A percentile compares a stretch with the other conserved stretches of the same genome.
phyloP scores from a whole-genome alignment of 1,140 invertebrate genomes.

The Yoshiicerus persimilis region DNA sequence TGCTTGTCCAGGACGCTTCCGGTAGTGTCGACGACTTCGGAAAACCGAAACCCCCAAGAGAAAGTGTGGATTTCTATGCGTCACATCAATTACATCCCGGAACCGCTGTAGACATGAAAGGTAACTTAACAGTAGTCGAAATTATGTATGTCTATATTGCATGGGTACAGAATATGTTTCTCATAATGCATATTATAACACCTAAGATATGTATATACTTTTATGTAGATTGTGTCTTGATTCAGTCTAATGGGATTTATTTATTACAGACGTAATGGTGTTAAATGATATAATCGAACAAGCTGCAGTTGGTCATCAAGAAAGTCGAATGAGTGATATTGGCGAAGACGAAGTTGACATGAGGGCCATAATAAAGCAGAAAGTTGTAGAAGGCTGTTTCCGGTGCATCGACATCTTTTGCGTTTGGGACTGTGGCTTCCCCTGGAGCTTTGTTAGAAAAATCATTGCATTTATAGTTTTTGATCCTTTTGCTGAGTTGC shows the following conservation, averaged over 20 bases:
- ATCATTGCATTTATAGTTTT: slow-evolving; percentile 89
- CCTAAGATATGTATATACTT: not conserved
- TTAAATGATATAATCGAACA: slow-evolving; percentile 96
- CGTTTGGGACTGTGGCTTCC: slow-evolving; percentile 93
- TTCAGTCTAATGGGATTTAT: slow-evolving; percentile 48
- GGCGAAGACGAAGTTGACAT: slow-evolving; percentile 88
- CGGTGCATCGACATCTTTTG: slow-evolving; percentile 89
- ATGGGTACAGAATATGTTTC: not conserved
- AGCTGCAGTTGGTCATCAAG: slow-evolving; percentile 71
- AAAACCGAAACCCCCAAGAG: slow-evolving; percentile 21
- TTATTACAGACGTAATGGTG: slow-evolving; percentile 93
- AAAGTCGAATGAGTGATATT: slow-evolving; percentile 79
- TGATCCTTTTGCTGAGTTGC: slow-evolving; percentile 96
- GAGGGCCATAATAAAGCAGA: slow-evolving; percentile 70
- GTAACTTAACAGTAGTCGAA: not conserved
- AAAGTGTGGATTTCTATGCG: slow-evolving; percentile 33
- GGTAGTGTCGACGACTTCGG: slow-evolving; percentile 39
- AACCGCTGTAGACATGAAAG: slow-evolving; percentile 44
- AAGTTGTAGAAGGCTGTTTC: slow-evolving; percentile 68
- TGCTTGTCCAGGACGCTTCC: slow-evolving; percentile 16
- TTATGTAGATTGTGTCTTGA: not conserved
- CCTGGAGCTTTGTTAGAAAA: slow-evolving; percentile 87
- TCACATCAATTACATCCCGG: slow-evolving; percentile 14
- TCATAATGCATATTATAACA: too few relatives aligned
- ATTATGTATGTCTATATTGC: not conserved